These are phyloP conservation scores for Probosciger aterrimus DNA, from an alignment of 2,113 vertebrate genomes.

Conservation along the genomic window DNA sequence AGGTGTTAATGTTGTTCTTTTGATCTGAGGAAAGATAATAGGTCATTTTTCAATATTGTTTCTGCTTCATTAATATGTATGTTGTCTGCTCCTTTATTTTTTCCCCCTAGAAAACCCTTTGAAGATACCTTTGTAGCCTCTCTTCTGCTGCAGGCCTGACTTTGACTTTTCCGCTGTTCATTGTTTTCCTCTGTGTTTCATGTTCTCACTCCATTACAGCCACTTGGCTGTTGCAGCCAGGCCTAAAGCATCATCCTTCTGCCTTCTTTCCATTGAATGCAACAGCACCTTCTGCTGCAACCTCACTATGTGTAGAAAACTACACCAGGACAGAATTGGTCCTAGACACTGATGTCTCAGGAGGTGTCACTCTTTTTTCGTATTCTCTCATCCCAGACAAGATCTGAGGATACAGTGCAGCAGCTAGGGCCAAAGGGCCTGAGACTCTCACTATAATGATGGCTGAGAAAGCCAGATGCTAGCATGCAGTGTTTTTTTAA, in stretches of 20 bases:
- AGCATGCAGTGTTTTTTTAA: not conserved
- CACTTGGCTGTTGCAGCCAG: not conserved
- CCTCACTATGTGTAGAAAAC: not conserved
- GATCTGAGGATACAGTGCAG: not conserved
- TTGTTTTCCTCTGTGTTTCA: slow-evolving; percentile 38
- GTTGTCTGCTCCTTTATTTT: slow-evolving; percentile 30
- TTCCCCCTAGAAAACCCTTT: slow-evolving; percentile 35
- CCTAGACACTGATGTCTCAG: not conserved
- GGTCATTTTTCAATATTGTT: slow-evolving; percentile 69
- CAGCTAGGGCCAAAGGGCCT: not conserved
- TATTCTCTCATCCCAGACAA: not conserved
- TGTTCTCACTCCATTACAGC: not conserved
- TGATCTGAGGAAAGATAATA: slow-evolving; percentile 68
- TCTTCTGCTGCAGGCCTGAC: slow-evolving; percentile 56
- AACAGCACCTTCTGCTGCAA: not conserved
- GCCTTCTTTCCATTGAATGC: not conserved
- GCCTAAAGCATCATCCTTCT: not conserved
- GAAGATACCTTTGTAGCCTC: slow-evolving; percentile 65
- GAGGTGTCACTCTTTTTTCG: not conserved
- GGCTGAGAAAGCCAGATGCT: not conserved
- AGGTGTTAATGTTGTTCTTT: slow-evolving; percentile 67
- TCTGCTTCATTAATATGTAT: slow-evolving; percentile 71
- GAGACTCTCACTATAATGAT: not conserved
- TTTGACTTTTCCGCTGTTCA: slow-evolving; percentile 43
- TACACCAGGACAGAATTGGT: not conserved